Evolutionary conservation across 2,113 vertebrate species (phyloP).

Genomic region (Ardeotis arabs): DNA sequence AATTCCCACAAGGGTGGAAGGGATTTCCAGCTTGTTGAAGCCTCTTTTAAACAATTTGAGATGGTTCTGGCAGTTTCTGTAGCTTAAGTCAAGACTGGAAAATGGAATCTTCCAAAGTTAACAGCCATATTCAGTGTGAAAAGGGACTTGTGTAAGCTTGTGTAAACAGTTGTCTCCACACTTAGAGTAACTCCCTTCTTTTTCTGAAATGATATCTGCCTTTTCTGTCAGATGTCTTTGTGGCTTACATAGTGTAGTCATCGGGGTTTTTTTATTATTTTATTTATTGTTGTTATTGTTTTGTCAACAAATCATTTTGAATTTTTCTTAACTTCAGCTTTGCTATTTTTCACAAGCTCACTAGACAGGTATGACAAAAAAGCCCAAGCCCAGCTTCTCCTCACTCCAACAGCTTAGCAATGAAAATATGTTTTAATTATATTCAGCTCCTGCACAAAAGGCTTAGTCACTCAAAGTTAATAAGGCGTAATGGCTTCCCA

Average conservation of each 20-base stretch:
- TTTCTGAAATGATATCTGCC: not conserved
- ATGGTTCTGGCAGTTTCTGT: slow-evolving; percentile 18
- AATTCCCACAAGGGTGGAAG: slow-evolving; percentile 50
- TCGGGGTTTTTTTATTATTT: not conserved
- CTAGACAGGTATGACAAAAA: not conserved
- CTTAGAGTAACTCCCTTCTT: not conserved
- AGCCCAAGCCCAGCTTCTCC: not conserved
- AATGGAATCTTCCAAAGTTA: slow-evolving; percentile 29
- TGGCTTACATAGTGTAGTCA: not conserved
- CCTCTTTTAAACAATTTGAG: slow-evolving; percentile 31
- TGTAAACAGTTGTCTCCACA: not conserved
- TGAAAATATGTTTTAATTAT: slow-evolving; percentile 23
- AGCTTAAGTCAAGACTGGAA: not conserved
- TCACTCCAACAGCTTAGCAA: not conserved
- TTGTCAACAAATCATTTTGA: not conserved
- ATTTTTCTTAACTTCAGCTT: not conserved
- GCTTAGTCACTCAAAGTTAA: slow-evolving; percentile 11
- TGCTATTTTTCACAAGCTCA: not conserved
- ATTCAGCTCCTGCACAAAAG: slow-evolving; percentile 11
- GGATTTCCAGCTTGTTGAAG: slow-evolving; percentile 56
- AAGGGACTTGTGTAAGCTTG: not conserved
- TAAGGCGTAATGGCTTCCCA: not conserved
- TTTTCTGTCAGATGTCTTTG: not conserved
- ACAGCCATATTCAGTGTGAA: not conserved
- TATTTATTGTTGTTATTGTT: not conserved